phyloP scores from a whole-genome alignment of 2,113 vertebrate genomes.

The Tachycineta bicolor region DNA sequence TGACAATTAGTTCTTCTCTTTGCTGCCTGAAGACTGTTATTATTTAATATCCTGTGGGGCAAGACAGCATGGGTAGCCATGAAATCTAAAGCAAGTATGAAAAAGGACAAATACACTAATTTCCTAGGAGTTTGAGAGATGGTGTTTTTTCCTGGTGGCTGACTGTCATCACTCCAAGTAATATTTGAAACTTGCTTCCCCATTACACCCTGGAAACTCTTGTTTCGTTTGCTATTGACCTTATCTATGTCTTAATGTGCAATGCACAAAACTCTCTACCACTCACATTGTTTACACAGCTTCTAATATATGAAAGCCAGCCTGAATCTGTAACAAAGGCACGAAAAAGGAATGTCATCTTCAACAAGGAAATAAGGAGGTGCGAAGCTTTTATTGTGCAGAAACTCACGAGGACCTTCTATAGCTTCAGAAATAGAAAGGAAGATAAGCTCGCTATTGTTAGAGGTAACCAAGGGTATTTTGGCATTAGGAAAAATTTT shows the following conservation, averaged over 20 bases:
- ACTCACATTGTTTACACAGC: neutral
- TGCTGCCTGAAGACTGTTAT: constrained; percentile 50
- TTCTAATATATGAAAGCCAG: neutral
- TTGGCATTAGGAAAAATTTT: constrained; percentile 14
- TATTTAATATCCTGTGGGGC: constrained; percentile 61
- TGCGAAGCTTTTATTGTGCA: neutral
- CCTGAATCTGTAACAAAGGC: neutral
- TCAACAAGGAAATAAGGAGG: neutral
- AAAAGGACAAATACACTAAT: constrained; percentile 15
- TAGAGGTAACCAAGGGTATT: neutral
- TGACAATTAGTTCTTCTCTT: constrained; percentile 63
- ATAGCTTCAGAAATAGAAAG: neutral
- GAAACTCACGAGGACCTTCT: neutral
- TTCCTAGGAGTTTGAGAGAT: neutral
- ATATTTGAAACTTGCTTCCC: neutral
- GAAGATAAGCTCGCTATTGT: neutral
- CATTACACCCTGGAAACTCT: neutral
- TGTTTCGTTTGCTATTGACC: neutral
- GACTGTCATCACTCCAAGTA: neutral
- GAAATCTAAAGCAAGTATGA: constrained; percentile 11
- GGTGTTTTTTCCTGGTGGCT: neutral
- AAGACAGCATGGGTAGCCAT: constrained; percentile 14
- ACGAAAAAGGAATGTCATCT: neutral
- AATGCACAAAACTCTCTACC: neutral
- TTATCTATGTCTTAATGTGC: neutral